phyloP scores from a whole-genome alignment of 2,888 invertebrate species.

The Trimorus sp. region DNA sequence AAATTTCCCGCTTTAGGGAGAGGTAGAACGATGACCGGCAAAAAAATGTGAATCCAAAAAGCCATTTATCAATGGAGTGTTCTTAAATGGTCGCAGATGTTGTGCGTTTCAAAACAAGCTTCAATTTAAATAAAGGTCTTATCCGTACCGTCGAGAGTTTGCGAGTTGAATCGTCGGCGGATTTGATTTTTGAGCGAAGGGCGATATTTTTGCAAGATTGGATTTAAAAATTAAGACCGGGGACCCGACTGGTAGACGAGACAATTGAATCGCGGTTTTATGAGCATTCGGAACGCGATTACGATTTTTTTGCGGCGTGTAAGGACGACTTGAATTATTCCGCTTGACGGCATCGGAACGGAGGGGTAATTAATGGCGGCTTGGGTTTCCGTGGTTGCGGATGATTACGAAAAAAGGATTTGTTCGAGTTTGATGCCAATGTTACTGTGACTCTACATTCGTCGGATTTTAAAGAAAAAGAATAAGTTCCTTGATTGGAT shows the following conservation, averaged over 20 bases:
- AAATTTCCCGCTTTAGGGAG: constrained; percentile 13
- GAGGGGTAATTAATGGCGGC: background rate
- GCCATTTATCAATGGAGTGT: constrained; percentile 36
- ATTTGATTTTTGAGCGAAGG: constrained; percentile 2
- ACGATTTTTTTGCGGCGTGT: constrained; percentile 10
- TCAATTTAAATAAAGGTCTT: constrained; percentile 40
- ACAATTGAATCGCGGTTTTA: constrained; percentile 9
- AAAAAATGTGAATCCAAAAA: constrained; percentile 10
- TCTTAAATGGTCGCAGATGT: constrained; percentile 37
- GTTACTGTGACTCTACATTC: no score
- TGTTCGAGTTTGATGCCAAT: no score
- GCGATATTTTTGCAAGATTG: constrained; percentile 21
- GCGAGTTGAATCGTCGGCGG: constrained; percentile 2
- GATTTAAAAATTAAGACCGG: constrained; percentile 13
- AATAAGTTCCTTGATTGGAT: no score
- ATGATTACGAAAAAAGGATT: no score
- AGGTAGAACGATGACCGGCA: background rate
- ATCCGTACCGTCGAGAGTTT: constrained; percentile 8
- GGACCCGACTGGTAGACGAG: background rate
- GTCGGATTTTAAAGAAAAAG: no score
- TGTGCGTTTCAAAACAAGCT: constrained; percentile 30
- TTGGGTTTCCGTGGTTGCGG: background rate
- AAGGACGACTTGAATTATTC: constrained; percentile 10
- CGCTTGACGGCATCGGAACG: background rate
- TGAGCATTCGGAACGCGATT: background rate